A percentile compares a stretch with the other conserved stretches of the same genome.
phyloP scores from a whole-genome alignment of 2,888 invertebrate species.

The Ichneumoninae sp. region DNA sequence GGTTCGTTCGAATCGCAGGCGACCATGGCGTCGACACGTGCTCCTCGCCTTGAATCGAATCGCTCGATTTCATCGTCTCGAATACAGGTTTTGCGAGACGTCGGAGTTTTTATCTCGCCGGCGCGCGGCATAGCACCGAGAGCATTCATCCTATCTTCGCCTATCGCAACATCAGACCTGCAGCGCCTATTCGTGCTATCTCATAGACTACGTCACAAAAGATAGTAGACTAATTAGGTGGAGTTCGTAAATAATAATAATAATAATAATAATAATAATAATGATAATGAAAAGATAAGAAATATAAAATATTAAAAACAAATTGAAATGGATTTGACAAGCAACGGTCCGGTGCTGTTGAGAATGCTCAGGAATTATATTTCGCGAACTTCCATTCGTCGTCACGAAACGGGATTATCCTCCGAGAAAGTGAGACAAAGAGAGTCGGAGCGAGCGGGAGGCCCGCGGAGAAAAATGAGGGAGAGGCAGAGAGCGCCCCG shows the following conservation, averaged over 20 bases:
- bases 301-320: not conserved
- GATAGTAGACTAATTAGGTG: not conserved
- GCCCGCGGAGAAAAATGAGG: slow-evolving; percentile 17
- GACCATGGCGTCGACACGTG: slow-evolving; percentile 61
- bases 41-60: slow-evolving; percentile 9
- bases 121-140: slow-evolving; percentile 49
- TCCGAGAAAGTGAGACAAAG: slow-evolving; percentile 28
- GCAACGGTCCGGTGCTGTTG: not conserved
- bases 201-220: slow-evolving; percentile 24
- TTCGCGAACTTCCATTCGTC: slow-evolving; percentile 42
- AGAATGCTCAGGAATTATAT: slow-evolving; percentile 53
- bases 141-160: slow-evolving; percentile 46
- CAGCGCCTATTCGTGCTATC: not conserved
- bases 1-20: slow-evolving; percentile 8
- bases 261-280: slow-evolving; percentile 43
- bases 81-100: not conserved
- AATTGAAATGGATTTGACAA: slow-evolving; percentile 48
- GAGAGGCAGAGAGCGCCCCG: slow-evolving; percentile 33
- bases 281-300: slow-evolving; percentile 55
- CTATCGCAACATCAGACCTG: slow-evolving; percentile 36
- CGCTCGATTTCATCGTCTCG: not conserved
- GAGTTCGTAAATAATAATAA: slow-evolving; percentile 48
- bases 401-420: slow-evolving; percentile 59
- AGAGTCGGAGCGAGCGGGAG: slow-evolving; percentile 7
- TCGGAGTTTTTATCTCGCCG: not conserved